phyloP scores from a whole-genome alignment of 2,797 vertebrate genomes.

The Epinephelus coioides region DNA sequence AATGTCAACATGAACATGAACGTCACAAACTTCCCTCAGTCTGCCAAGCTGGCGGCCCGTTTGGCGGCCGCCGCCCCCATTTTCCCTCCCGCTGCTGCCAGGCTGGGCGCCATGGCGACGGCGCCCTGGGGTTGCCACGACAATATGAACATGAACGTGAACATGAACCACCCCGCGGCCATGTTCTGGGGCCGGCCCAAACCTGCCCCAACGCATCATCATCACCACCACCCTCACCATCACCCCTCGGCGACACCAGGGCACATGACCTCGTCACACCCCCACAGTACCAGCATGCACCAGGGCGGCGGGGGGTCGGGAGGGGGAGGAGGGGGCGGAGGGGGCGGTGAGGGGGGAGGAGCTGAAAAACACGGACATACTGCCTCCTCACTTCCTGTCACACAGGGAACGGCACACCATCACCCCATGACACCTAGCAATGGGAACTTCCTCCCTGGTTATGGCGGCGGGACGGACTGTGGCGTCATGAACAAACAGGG shows the following conservation, averaged over 20 bases:
- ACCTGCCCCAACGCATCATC: conserved; percentile 58
- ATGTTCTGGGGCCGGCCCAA: conserved; percentile 84
- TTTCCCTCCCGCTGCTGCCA: conserved; percentile 89
- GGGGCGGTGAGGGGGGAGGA: conserved; percentile 58
- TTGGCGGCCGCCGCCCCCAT: conserved; percentile 90
- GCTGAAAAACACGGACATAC: conserved; percentile 72
- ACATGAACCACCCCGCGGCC: conserved; percentile 86
- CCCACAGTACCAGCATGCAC: conserved; percentile 73
- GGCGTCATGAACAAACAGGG: conserved; percentile 91
- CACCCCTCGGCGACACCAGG: conserved; percentile 57
- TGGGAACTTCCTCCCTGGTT: conserved; percentile 80
- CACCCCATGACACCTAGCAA: conserved; percentile 77
- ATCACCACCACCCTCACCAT: conserved; percentile 68
- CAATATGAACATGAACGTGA: conserved; percentile 78
- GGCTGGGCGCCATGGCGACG: conserved; percentile 88
- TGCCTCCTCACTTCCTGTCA: conserved; percentile 67
- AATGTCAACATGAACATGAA: conserved; percentile 86
- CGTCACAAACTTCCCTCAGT: conserved; percentile 88
- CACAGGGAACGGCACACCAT: conserved; percentile 71
- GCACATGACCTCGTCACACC: conserved; percentile 72
- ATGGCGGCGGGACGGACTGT: conserved; percentile 78
- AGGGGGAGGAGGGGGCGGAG: conserved; percentile 41
- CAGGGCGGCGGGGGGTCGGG: conserved; percentile 52
- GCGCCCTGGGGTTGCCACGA: conserved; percentile 94
- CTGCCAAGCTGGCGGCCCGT: conserved; percentile 91